phyloP scores from a whole-genome alignment of 2,797 vertebrate genomes.

The Crypturellus tataupa region DNA sequence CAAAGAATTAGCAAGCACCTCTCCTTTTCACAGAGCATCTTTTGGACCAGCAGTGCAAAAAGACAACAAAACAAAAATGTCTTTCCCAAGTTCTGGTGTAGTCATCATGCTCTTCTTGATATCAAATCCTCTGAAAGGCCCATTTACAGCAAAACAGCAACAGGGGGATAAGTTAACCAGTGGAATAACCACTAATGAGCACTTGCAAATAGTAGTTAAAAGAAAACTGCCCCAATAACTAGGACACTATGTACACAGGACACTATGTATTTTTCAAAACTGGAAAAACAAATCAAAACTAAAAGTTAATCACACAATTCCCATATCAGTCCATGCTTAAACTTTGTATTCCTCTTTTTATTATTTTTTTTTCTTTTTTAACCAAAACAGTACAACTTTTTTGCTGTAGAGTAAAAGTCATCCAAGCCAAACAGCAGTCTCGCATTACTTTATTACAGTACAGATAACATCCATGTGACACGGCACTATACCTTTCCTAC shows the following conservation, averaged over 20 bases:
- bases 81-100: not conserved
- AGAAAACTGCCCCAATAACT: not conserved
- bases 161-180: not conserved
- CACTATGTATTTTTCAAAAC: not conserved
- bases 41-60: not conserved
- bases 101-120: not conserved
- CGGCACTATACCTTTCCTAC: not conserved
- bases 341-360: not conserved
- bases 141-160: not conserved
- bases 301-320: not conserved
- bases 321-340: not conserved
- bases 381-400: not conserved
- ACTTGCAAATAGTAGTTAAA: not conserved
- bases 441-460: not conserved
- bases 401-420: not conserved
- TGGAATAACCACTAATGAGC: not conserved
- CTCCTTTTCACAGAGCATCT: not conserved
- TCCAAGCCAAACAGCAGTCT: not conserved
- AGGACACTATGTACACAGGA: not conserved
- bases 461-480: not conserved
- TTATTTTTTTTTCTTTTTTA: not conserved
- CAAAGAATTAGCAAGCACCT: not conserved
- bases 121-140: not conserved
- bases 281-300: not conserved
- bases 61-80: not conserved